A percentile compares a stretch with the other conserved stretches of the same genome.
These are phyloP conservation scores for Hippocampus barbouri DNA, from an alignment of 2,113 vertebrate species.

Conservation along the genomic window DNA sequence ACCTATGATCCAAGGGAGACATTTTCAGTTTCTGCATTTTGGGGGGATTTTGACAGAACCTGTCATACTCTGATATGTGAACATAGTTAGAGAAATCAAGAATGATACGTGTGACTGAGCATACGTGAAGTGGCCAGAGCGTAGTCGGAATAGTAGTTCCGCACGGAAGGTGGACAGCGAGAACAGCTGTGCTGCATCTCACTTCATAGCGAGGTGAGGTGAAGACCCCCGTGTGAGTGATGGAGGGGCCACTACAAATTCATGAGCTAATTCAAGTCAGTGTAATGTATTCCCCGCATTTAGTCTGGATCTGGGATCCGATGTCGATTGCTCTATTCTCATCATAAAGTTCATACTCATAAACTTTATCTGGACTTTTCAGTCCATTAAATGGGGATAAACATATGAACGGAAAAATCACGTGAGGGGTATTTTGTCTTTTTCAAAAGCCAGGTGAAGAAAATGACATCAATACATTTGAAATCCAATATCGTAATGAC, in stretches of 20 bases:
- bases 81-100: conserved; percentile 65
- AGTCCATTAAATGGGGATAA: neutral
- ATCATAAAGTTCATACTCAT: neutral
- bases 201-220: conserved; percentile 28
- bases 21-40: conserved; percentile 52
- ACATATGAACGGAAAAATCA: neutral
- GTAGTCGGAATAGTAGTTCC: conserved; percentile 47
- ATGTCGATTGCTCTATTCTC: neutral
- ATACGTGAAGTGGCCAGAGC: conserved; percentile 69
- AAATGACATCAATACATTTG: neutral
- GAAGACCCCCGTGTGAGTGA: conserved; percentile 37
- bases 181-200: conserved; percentile 53
- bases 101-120: conserved; percentile 64
- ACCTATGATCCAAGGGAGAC: conserved; percentile 55
- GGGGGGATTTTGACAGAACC: conserved; percentile 58
- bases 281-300: conserved; percentile 35
- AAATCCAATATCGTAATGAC: neutral
- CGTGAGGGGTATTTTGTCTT: neutral
- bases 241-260: conserved; percentile 51
- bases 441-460: neutral
- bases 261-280: conserved; percentile 46
- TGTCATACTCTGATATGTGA: conserved; percentile 72
- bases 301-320: conserved; percentile 15
- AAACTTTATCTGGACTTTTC: neutral
- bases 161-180: conserved; percentile 59